Percentiles rank a stretch among this genome's conserved stretches.
These are phyloP conservation scores for Aspidapion aeneum DNA, from an alignment of 2,888 invertebrate genomes.

Conservation along the genomic window DNA sequence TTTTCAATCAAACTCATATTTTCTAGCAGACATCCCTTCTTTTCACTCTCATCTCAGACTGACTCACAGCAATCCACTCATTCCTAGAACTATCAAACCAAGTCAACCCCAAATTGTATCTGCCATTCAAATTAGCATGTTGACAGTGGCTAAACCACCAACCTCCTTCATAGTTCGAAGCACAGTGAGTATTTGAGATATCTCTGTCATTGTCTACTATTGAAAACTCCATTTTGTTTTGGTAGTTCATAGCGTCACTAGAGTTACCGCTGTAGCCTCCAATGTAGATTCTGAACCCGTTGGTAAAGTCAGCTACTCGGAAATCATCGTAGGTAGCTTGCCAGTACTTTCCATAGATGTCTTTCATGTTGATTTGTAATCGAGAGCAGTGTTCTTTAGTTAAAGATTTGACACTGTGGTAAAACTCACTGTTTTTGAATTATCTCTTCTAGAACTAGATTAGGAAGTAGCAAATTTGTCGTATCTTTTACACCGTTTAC, in stretches of 20 bases:
- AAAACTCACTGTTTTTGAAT: no score
- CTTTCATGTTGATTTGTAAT: conserved; percentile 77
- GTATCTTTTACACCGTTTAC: no score
- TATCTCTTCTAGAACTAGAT: no score
- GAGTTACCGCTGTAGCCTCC: conserved; percentile 80
- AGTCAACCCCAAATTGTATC: conserved; percentile 82
- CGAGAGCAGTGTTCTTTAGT: conserved; percentile 74
- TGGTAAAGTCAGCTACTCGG: conserved; percentile 60
- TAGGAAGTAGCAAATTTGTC: no score
- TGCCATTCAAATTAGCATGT: conserved; percentile 89
- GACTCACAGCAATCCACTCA: conserved; percentile 73
- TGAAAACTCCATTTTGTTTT: conserved; percentile 89
- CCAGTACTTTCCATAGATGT: conserved; percentile 79
- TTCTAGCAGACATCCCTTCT: conserved; percentile 42
- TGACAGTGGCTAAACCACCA: conserved; percentile 98
- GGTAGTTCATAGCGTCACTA: conserved; percentile 85
- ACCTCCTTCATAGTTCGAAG: conserved; percentile 89
- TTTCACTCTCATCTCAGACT: conserved; percentile 64
- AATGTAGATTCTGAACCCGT: conserved; percentile 72
- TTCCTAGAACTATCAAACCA: conserved; percentile 85
- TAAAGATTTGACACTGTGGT: no score
- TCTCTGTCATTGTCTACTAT: conserved; percentile 88
- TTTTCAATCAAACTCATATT: no score
- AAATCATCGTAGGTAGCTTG: conserved; percentile 76
- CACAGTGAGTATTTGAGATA: conserved; percentile 86